These are phyloP conservation scores for Achlya flavicornis DNA, from an alignment of 2,888 invertebrate genomes.

Conservation along the genomic window DNA sequence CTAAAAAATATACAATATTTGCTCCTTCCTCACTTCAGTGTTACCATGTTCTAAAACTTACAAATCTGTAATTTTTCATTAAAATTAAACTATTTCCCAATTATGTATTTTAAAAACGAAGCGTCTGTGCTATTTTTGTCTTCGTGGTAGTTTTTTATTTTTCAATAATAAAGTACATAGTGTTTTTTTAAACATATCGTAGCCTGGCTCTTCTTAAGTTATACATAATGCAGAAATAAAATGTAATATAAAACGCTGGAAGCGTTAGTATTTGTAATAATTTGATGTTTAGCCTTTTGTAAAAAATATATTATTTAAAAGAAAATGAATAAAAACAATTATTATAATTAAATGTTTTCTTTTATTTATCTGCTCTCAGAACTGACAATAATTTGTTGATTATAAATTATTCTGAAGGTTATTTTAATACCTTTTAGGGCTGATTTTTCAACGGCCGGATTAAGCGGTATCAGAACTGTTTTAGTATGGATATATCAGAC, in stretches of 20 bases:
- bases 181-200: slow-evolving; percentile 20
- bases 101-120: too few species aligned
- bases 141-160: neutral
- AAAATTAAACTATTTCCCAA: too few species aligned
- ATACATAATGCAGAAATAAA: slow-evolving; percentile 25
- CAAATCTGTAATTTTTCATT: too few species aligned
- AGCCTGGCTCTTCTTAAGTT: slow-evolving; percentile 43
- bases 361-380: neutral
- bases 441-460: too few species aligned
- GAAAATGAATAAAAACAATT: slow-evolving; percentile 45
- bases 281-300: slow-evolving; percentile 66
- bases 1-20: neutral
- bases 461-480: too few species aligned
- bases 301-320: slow-evolving; percentile 56
- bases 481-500: too few species aligned
- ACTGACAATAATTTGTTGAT: too few species aligned
- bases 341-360: slow-evolving; percentile 15
- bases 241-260: slow-evolving; percentile 41
- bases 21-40: neutral
- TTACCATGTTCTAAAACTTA: neutral
- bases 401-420: too few species aligned
- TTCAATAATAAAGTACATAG: neutral
- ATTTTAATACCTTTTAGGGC: too few species aligned
- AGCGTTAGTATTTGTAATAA: slow-evolving; percentile 59
- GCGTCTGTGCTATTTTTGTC: neutral